These are phyloP conservation scores for Apodemia hepburni DNA, from an alignment of 2,888 invertebrate genomes.

Conservation along the genomic window DNA sequence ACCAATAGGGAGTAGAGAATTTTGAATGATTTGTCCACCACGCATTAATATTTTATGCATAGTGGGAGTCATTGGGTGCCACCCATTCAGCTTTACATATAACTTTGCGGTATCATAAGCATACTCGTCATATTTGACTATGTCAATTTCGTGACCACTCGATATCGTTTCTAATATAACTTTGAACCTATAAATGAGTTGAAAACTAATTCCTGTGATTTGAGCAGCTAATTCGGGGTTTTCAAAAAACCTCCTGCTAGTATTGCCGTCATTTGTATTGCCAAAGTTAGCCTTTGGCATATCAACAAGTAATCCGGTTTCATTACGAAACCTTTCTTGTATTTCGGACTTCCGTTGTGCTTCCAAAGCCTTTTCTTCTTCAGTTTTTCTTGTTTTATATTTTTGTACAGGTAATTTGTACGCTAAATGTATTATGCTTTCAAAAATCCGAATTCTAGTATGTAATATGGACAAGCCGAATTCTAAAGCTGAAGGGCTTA, in stretches of 20 bases:
- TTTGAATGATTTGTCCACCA: background rate
- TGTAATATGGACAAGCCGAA: conserved; percentile 41
- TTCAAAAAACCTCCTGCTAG: background rate
- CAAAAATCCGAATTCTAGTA: conserved; percentile 32
- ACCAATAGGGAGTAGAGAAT: conserved; percentile 7
- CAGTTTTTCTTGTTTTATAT: conserved; percentile 31
- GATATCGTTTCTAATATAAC: background rate
- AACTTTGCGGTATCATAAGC: conserved; percentile 5
- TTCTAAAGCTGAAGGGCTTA: conserved; percentile 26
- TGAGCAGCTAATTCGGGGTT: background rate
- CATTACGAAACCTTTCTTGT: conserved; percentile 3
- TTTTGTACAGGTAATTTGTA: conserved; percentile 33
- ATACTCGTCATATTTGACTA: conserved; percentile 6
- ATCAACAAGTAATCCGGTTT: background rate
- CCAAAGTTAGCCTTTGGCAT: background rate
- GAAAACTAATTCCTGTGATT: background rate
- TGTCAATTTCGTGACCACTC: conserved; percentile 1
- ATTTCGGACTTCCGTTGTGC: conserved; percentile 6
- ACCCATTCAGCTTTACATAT: conserved; percentile 2
- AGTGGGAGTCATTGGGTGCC: conserved; percentile 3
- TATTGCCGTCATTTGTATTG: background rate
- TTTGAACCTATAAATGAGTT: background rate
- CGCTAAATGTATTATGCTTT: conserved; percentile 29
- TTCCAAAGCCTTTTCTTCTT: conserved; percentile 30
- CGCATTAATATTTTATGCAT: conserved; percentile 8